These are phyloP conservation scores for Bellardia pandia DNA, from an alignment of 2,888 invertebrate species.

Conservation along the genomic window DNA sequence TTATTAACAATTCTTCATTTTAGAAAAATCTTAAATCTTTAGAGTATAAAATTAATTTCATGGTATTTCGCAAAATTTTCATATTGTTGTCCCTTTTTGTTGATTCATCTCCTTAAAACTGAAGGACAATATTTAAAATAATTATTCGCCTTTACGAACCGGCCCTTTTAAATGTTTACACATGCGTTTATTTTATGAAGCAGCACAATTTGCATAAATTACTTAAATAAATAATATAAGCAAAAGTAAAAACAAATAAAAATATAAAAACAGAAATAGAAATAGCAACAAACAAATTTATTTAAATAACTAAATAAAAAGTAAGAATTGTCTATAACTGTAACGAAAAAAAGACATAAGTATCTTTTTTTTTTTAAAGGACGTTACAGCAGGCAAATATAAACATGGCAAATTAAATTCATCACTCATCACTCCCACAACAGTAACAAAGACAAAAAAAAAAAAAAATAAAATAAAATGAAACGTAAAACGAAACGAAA, in stretches of 20 bases:
- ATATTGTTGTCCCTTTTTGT: background rate
- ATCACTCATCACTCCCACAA: constrained; percentile 12
- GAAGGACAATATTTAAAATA: background rate
- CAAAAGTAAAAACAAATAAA: constrained; percentile 18
- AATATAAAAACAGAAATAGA: background rate
- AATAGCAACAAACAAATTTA: background rate
- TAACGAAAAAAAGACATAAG: background rate
- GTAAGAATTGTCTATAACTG: background rate
- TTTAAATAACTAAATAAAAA: constrained; percentile 44
- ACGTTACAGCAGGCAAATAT: background rate
- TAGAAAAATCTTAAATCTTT: background rate
- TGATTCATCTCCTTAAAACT: background rate
- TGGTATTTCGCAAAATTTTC: background rate
- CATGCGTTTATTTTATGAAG: constrained; percentile 48
- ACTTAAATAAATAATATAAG: constrained; percentile 53
- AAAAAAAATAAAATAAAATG: background rate
- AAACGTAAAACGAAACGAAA: background rate
- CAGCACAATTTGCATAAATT: constrained; percentile 62
- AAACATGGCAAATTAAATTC: constrained; percentile 45
- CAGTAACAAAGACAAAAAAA: background rate
- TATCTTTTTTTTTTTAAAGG: constrained; percentile 20
- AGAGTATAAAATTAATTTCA: no score
- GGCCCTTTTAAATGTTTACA: constrained; percentile 16
- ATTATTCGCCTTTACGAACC: background rate
- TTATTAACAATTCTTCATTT: no score